Conservation (phyloP, 2,888 invertebrate genomes). For the Athrips mouffetella region DNA sequence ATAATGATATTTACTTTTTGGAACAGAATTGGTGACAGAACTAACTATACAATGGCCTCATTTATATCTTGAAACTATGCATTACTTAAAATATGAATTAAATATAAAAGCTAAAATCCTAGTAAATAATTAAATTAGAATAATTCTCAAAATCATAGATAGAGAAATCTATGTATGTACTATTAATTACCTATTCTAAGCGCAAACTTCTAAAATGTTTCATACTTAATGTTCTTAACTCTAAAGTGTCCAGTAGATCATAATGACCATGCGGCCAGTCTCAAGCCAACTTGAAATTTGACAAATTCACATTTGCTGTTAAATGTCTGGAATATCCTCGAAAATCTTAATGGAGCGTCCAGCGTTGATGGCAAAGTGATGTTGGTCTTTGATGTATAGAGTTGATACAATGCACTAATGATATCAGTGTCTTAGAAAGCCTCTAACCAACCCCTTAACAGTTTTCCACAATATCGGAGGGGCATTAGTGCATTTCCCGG, state of each 20-base stretch:
- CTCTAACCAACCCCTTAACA: constrained; percentile 77
- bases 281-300: constrained; percentile 51
- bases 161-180: no score
- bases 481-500: constrained; percentile 76
- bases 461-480: constrained; percentile 71
- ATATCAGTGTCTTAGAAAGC: constrained; percentile 77
- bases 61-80: no score
- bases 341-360: neutral
- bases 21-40: no score
- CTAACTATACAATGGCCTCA: no score
- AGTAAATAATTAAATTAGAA: no score
- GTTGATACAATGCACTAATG: constrained; percentile 67
- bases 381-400: constrained; percentile 27
- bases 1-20: constrained; percentile 27
- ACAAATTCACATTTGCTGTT: constrained; percentile 5
- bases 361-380: constrained; percentile 21
- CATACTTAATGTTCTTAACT: constrained; percentile 52
- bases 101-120: no score
- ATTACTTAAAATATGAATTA: no score
- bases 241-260: constrained; percentile 56
- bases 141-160: no score
- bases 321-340: neutral
- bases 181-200: no score
- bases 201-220: no score
- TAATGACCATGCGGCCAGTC: constrained; percentile 65